Percentiles rank a stretch among this genome's conserved stretches.
These are phyloP conservation scores for Ariopsis seemanni DNA, from an alignment of 2,113 vertebrate genomes.

Conservation along the genomic window DNA sequence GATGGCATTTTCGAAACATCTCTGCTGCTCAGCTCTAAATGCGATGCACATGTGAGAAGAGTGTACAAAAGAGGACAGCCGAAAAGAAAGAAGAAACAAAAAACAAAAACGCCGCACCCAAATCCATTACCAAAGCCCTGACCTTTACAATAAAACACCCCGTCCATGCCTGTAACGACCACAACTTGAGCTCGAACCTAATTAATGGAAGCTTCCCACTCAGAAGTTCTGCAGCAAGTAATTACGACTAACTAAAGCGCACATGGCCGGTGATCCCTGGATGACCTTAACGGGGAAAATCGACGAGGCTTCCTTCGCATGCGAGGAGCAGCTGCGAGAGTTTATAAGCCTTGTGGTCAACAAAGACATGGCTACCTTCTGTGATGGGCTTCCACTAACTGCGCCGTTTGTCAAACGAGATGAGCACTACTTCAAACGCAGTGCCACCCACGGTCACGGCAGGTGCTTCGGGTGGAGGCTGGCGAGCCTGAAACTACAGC, in stretches of 20 bases:
- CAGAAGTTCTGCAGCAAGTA: neutral
- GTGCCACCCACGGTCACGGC: constrained; percentile 38
- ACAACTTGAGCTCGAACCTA: neutral
- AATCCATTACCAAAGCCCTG: neutral
- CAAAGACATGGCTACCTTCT: constrained; percentile 9
- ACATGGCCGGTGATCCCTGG: neutral
- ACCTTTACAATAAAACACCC: constrained; percentile 10
- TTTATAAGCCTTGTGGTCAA: constrained; percentile 41
- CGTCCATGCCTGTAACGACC: neutral
- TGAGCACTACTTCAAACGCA: constrained; percentile 27
- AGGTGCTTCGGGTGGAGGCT: constrained; percentile 37
- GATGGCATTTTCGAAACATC: constrained; percentile 4
- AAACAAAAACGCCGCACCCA: neutral
- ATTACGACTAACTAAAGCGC: constrained; percentile 19
- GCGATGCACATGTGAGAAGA: neutral
- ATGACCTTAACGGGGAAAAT: neutral
- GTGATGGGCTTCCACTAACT: constrained; percentile 4
- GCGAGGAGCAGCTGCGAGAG: constrained; percentile 28
- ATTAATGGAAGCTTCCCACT: neutral
- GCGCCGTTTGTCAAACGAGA: constrained; percentile 8
- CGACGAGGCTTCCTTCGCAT: constrained; percentile 14
- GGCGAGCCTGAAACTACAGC: neutral
- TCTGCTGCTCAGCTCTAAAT: neutral
- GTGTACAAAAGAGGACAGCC: neutral
- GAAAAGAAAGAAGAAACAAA: neutral